phyloP scores from a whole-genome alignment of 1,140 invertebrate species.

The Lordiphosa stackelbergi region DNA sequence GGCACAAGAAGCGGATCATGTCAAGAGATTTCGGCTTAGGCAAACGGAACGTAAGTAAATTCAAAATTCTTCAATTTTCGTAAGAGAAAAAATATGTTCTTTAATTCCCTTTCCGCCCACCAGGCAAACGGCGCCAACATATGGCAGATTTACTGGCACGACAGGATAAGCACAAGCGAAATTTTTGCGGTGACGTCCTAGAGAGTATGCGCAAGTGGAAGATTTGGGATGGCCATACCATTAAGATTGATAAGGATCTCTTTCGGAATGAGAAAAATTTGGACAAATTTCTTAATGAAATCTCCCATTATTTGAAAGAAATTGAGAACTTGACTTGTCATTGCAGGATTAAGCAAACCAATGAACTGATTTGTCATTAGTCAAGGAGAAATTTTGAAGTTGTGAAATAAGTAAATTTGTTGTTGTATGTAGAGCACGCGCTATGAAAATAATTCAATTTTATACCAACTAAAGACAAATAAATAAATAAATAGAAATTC shows the following conservation, averaged over 20 bases:
- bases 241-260: not conserved
- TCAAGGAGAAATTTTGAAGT: too few relatives aligned
- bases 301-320: constrained; percentile 1
- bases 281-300: constrained; percentile 12
- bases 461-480: too few relatives aligned
- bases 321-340: constrained; percentile 9
- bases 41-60: constrained; percentile 24
- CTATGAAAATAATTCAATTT: too few relatives aligned
- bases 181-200: constrained; percentile 42
- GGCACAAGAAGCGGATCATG: not conserved
- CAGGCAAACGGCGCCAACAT: constrained; percentile 18
- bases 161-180: not conserved
- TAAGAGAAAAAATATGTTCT: not conserved
- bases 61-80: not conserved
- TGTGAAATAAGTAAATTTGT: too few relatives aligned
- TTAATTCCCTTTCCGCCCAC: not conserved
- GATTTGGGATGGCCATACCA: constrained; percentile 5
- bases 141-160: not conserved
- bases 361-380: not conserved
- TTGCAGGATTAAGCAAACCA: constrained; percentile 1
- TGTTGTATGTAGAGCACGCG: too few relatives aligned
- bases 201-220: constrained; percentile 37
- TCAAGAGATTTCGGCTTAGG: not conserved
- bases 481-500: too few relatives aligned
- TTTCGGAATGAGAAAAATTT: constrained; percentile 4